Percentiles rank a stretch among this genome's conserved stretches.
These are phyloP conservation scores for Atherinosoma microstoma DNA, from an alignment of 2,797 vertebrate genomes.

Conservation along the genomic window DNA sequence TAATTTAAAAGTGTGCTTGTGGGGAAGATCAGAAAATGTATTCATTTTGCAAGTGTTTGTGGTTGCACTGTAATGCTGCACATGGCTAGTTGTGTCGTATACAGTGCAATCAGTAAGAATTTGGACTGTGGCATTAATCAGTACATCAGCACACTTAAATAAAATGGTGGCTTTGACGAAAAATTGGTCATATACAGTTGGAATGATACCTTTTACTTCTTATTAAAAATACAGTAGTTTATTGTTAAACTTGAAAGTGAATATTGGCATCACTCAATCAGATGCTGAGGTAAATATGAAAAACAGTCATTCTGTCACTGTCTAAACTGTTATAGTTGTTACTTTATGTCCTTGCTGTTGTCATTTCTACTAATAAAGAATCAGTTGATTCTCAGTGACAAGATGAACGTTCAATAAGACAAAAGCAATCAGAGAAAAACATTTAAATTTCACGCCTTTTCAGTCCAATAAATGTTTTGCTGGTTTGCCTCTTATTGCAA, in stretches of 20 bases:
- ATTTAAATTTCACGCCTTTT: slow-evolving; percentile 7
- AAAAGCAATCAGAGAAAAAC: slow-evolving; percentile 35
- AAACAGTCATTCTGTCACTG: slow-evolving; percentile 19
- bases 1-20: background rate
- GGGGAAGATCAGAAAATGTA: background rate
- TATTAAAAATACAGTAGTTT: background rate
- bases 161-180: background rate
- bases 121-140: slow-evolving; percentile 29
- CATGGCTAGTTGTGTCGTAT: slow-evolving; percentile 11
- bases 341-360: slow-evolving; percentile 10
- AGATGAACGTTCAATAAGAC: slow-evolving; percentile 58
- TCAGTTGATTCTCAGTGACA: slow-evolving; percentile 23
- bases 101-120: slow-evolving; percentile 22
- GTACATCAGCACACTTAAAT: background rate
- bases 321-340: slow-evolving; percentile 13
- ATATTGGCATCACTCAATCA: background rate
- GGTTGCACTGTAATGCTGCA: slow-evolving; percentile 19
- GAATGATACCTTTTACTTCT: background rate
- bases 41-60: background rate
- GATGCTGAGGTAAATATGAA: slow-evolving; percentile 3
- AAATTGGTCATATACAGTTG: background rate
- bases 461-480: slow-evolving; percentile 36
- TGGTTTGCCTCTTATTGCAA: slow-evolving; percentile 63
- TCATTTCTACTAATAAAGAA: slow-evolving; percentile 55
- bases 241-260: background rate